These are phyloP conservation scores for Chrysomallon squamiferum DNA, from an alignment of 1,140 invertebrate genomes.

Conservation along the genomic window DNA sequence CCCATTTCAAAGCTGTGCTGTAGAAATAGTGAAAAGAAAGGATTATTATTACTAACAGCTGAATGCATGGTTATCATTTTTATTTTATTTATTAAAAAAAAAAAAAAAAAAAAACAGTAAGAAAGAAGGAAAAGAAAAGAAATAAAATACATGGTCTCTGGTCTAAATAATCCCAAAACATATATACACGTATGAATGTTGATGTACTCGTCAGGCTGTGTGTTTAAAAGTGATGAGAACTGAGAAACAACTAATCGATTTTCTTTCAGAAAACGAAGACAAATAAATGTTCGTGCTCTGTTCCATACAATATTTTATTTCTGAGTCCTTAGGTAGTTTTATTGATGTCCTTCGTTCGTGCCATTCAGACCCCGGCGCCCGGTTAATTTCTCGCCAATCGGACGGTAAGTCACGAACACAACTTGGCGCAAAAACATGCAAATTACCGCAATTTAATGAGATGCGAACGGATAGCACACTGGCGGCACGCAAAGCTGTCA, in stretches of 20 bases:
- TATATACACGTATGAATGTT: neutral
- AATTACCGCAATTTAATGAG: slow-evolving; percentile 41
- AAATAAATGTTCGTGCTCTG: slow-evolving; percentile 19
- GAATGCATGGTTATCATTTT: too few species aligned
- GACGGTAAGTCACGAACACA: slow-evolving; percentile 28
- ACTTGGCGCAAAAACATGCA: slow-evolving; percentile 35
- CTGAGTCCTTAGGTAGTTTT: slow-evolving; percentile 12
- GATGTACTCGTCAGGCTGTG: neutral
- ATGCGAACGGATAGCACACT: slow-evolving; percentile 18
- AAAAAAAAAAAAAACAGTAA: neutral
- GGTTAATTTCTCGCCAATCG: slow-evolving; percentile 25
- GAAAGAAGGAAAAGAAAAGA: slow-evolving; percentile 5
- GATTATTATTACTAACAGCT: too few species aligned
- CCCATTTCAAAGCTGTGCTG: too few species aligned
- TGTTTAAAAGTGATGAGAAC: neutral
- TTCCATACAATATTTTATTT: slow-evolving; percentile 15
- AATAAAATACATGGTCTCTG: neutral
- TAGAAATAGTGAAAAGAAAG: too few species aligned
- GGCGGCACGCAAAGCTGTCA: slow-evolving; percentile 22
- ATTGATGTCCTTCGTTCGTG: slow-evolving; percentile 27
- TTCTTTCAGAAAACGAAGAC: slow-evolving; percentile 14
- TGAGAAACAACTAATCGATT: slow-evolving; percentile 12
- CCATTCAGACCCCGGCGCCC: slow-evolving; percentile 18
- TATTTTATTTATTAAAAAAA: too few species aligned
- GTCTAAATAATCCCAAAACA: too few species aligned